These are phyloP conservation scores for Cisticola juncidis DNA, from an alignment of 2,113 vertebrate species.

Conservation along the genomic window DNA sequence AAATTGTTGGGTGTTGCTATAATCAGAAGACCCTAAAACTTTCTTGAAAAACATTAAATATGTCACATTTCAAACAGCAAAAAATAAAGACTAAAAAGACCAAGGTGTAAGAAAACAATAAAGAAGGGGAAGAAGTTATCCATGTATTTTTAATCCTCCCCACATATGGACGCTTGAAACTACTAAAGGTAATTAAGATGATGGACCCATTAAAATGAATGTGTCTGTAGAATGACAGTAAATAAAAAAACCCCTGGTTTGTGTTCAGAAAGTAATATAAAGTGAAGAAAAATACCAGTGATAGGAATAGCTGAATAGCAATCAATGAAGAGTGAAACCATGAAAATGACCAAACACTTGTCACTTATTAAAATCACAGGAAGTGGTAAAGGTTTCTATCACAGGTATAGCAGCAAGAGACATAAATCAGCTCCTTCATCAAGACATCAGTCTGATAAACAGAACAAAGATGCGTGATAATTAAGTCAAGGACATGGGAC, in stretches of 20 bases:
- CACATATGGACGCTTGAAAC: accelerated
- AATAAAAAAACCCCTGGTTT: accelerated
- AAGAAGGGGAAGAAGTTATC: accelerated
- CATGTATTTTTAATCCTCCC: accelerated
- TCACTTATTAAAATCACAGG: neutral
- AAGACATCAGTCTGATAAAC: too few species aligned
- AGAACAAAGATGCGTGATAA: accelerated
- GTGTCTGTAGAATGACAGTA: accelerated
- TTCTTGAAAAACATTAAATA: neutral
- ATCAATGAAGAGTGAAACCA: neutral
- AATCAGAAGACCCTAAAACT: accelerated
- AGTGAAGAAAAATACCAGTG: accelerated
- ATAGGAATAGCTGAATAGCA: neutral
- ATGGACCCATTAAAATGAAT: neutral
- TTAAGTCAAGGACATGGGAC: too few species aligned
- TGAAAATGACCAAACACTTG: neutral
- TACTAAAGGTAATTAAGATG: neutral
- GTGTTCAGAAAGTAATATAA: neutral
- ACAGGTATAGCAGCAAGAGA: neutral
- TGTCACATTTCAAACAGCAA: accelerated
- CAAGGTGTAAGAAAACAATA: neutral
- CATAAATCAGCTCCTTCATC: neutral
- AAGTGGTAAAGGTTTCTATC: too few species aligned
- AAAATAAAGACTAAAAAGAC: neutral
- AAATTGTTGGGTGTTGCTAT: neutral